These are phyloP conservation scores for Himalopsyche kuldschensis DNA, from an alignment of 2,888 invertebrate species.

Conservation along the genomic window DNA sequence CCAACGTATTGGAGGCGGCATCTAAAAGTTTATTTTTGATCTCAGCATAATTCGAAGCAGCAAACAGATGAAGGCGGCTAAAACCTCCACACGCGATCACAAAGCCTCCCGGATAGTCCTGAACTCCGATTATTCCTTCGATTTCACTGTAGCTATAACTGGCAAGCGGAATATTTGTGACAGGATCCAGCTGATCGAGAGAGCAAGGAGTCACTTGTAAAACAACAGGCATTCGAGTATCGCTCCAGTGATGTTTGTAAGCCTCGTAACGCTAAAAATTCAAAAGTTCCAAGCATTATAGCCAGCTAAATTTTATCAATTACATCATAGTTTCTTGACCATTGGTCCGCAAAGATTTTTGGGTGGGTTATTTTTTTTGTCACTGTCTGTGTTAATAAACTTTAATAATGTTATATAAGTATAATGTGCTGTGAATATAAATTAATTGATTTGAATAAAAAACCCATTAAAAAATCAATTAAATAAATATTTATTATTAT, in stretches of 20 bases:
- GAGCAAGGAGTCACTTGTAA: conserved; percentile 92
- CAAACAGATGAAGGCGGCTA: conserved; percentile 88
- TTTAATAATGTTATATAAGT: no score
- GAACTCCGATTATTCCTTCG: conserved; percentile 65
- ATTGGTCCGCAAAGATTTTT: no score
- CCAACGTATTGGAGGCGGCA: conserved; percentile 77
- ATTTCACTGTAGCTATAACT: conserved; percentile 56
- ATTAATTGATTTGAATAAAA: no score
- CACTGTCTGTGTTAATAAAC: no score
- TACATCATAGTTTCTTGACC: no score
- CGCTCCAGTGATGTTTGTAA: conserved; percentile 97
- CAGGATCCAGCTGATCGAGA: conserved; percentile 88
- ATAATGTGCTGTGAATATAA: no score
- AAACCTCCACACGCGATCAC: conserved; percentile 90
- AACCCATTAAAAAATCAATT: no score
- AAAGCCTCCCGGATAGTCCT: conserved; percentile 91
- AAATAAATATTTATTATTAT: no score
- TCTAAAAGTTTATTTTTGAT: conserved; percentile 86
- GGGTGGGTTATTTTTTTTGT: no score
- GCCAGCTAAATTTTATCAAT: no score
- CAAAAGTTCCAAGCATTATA: not conserved
- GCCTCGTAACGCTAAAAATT: conserved; percentile 76
- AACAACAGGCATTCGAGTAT: conserved; percentile 81
- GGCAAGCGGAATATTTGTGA: conserved; percentile 78
- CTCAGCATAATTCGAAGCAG: conserved; percentile 80